phyloP scores from a whole-genome alignment of 2,888 invertebrate genomes.

The Papilio elwesi region DNA sequence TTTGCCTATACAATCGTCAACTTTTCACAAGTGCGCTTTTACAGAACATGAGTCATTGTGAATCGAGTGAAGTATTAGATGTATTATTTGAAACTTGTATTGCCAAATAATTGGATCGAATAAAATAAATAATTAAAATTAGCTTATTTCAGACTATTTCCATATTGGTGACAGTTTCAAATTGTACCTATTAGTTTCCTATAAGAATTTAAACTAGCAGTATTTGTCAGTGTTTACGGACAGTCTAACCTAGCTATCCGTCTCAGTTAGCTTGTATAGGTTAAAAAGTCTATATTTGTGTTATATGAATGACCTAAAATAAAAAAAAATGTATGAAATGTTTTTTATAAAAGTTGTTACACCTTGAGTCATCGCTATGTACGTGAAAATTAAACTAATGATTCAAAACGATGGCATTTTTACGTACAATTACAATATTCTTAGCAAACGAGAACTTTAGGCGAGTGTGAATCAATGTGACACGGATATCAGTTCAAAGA shows the following conservation, averaged over 20 bases:
- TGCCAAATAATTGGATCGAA: too few species aligned
- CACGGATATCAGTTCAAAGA: slow-evolving; percentile 44
- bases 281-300: background rate
- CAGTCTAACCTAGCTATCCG: too few species aligned
- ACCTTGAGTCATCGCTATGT: slow-evolving; percentile 5
- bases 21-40: slow-evolving; percentile 6
- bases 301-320: background rate
- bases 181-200: too few species aligned
- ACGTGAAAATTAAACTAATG: slow-evolving; percentile 34
- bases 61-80: background rate
- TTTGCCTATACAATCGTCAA: slow-evolving; percentile 9
- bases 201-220: too few species aligned
- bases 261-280: too few species aligned
- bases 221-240: too few species aligned
- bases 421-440: slow-evolving; percentile 28
- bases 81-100: too few species aligned
- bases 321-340: background rate
- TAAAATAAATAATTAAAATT: too few species aligned
- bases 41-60: slow-evolving; percentile 7
- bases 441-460: slow-evolving; percentile 47
- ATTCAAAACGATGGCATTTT: slow-evolving; percentile 21
- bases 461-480: slow-evolving; percentile 49
- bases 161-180: too few species aligned
- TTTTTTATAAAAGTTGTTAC: background rate
- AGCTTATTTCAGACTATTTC: too few species aligned